Evolutionary conservation across 2,888 invertebrate genomes (phyloP), one percentile per base, ranked within the genome.

Genomic region (Ischnus inquisitorius): DNA sequence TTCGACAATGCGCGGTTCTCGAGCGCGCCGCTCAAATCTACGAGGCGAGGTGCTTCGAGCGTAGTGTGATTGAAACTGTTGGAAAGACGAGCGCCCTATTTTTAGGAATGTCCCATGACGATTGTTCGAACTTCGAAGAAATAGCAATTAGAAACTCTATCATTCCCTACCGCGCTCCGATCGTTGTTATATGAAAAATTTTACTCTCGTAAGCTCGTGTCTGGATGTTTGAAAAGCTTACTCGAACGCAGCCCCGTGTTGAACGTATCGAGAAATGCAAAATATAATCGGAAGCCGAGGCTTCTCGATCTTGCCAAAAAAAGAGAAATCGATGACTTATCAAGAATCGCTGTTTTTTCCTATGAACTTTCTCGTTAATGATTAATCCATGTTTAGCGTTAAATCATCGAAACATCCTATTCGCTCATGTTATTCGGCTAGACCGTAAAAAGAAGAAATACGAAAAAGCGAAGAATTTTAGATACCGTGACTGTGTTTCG

Each of bases 21-120:
- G 64, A 74, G 51, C 67, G 25, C 1, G 72, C 79, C 74, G 81
- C 83, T 83, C 79, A 84, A 85, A 82, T 76, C 79, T 72, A 43
- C 57, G 48, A n/a, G 41, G 41, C 41, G 43, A 62, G 60, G 81
- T 78, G 78, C 81, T 83, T 79, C 14, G 41, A 54, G 41, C 43
- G 72, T 48, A 39, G 16, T 62, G n/a, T 41, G 41, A 54, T 57
- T 39, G 5, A 28, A 57, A 65, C 34, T 34, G 64, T 10, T 19
- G 22, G 39, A 4, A 43, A 43, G 34, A 19, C 16, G 65, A 25
- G 39, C 34, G 19, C 46, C n/a, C n/a, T 48, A 67, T 43, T 57
- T 54, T 74, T 48, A n/a, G n/a, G 4, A 25, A 28, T 60, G 14
- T 46, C n/a, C 12, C 60, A 60, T 28, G 60, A 28, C 60, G 25